Conservation (phyloP, 2,113 vertebrate species). For the Petrocephalus zakoni region DNA sequence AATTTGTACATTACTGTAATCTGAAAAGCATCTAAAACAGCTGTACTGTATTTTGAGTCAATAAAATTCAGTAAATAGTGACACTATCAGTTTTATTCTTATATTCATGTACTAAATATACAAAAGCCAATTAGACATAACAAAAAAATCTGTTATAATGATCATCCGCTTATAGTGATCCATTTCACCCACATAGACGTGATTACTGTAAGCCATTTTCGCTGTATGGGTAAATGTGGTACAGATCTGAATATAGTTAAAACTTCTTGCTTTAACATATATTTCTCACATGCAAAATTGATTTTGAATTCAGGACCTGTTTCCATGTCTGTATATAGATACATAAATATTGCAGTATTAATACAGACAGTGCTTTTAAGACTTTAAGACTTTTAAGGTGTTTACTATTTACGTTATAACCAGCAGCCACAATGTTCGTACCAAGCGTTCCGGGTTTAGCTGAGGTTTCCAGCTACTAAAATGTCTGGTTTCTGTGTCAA, state of each 20-base stretch:
- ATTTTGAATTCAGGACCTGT: neutral
- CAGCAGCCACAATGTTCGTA: neutral
- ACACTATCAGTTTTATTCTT: too few species aligned
- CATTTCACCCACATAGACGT: too few species aligned
- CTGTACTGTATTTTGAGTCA: too few species aligned
- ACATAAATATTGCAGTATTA: neutral
- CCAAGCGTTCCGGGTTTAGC: neutral
- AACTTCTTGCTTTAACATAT: neutral
- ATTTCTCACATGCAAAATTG: neutral
- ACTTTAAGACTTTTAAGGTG: too few species aligned
- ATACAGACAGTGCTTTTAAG: neutral
- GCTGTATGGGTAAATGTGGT: neutral
- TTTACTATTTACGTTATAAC: neutral
- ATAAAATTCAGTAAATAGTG: too few species aligned
- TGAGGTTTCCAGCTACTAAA: neutral
- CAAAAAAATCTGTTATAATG: too few species aligned
- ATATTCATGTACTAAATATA: too few species aligned
- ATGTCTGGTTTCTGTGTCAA: neutral
- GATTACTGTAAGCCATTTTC: too few species aligned
- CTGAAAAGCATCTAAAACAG: too few species aligned
- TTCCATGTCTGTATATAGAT: neutral
- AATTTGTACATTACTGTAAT: too few species aligned
- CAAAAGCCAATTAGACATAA: too few species aligned
- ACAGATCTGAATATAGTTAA: neutral
- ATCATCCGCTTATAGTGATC: too few species aligned